A percentile compares a stretch with the other conserved stretches of the same genome.
Conservation (phyloP, 2,113 vertebrate genomes). For the Azemiops feae region DNA sequence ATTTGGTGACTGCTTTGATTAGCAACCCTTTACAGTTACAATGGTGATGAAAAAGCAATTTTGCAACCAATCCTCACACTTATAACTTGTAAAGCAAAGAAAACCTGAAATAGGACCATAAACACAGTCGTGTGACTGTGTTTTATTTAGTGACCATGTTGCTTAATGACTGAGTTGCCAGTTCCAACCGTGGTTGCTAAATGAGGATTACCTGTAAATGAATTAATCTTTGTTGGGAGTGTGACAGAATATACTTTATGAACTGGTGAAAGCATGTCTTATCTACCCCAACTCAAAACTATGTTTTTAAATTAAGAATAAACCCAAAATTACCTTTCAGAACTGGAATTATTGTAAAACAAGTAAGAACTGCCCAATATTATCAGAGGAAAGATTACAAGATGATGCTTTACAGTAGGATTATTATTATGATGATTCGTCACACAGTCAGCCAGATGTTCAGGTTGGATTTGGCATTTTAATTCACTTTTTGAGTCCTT, state of each 20-base stretch:
- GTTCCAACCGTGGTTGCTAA: neutral
- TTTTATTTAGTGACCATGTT: neutral
- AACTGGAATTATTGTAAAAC: neutral
- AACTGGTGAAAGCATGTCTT: neutral
- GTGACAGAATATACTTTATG: neutral
- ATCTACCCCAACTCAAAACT: neutral
- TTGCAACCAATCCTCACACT: neutral
- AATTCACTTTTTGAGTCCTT: neutral
- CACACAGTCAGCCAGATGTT: neutral
- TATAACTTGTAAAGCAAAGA: neutral
- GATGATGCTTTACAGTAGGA: neutral
- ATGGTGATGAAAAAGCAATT: neutral
- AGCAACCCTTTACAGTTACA: neutral
- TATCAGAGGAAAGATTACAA: neutral
- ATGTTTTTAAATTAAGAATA: neutral
- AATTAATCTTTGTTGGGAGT: neutral
- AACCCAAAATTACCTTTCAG: neutral
- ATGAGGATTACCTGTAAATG: neutral
- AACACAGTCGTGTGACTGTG: neutral
- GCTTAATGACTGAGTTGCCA: neutral
- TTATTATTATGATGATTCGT: neutral
- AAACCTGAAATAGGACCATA: neutral
- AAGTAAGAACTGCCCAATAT: slow-evolving; percentile 35
- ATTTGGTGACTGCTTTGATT: neutral
- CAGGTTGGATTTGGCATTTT: neutral